Percentiles rank a stretch among this genome's conserved stretches.
Evolutionary conservation across 37 sponge, comb jelly and placozoan genomes (phyloP).

Genomic region (Spongilla lacustris): DNA sequence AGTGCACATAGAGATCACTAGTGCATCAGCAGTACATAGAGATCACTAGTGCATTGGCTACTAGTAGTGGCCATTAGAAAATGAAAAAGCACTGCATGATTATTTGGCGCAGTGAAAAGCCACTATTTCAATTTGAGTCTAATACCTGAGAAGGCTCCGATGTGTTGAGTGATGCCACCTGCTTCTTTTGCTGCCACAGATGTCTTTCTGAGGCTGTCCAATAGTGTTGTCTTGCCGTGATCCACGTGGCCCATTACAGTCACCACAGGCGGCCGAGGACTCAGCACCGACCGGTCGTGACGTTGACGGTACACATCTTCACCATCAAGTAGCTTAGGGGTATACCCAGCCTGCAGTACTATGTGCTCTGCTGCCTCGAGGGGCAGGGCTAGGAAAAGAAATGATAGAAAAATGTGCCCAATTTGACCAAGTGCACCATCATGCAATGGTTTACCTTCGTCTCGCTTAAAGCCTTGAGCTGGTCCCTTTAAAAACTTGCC

Average conservation of each 20-base stretch:
- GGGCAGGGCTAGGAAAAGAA: background rate
- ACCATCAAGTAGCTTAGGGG: background rate
- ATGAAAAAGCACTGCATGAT: too few species aligned
- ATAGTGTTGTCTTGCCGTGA: constrained; percentile 96
- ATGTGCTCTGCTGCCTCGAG: background rate
- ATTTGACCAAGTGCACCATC: constrained; percentile 6
- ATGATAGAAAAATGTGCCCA: too few species aligned
- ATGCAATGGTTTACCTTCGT: background rate
- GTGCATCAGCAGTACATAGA: too few species aligned
- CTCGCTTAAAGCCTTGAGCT: background rate
- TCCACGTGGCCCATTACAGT: constrained; percentile 97
- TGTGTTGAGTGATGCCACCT: constrained; percentile 97
- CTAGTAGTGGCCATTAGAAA: too few species aligned
- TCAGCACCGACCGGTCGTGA: constrained; percentile 5
- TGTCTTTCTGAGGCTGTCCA: constrained; percentile 87
- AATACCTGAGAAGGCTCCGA: constrained; percentile 94
- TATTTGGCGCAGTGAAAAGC: too few species aligned
- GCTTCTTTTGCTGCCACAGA: constrained; percentile 85
- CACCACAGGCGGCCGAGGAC: constrained; percentile 83
- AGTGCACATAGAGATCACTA: too few species aligned
- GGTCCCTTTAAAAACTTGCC: background rate
- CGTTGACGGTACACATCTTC: background rate
- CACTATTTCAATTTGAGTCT: background rate
- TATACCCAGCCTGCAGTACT: background rate
- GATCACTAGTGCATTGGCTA: too few species aligned